phyloP scores from a whole-genome alignment of 2,888 invertebrate genomes.

The Hydraecia micacea region DNA sequence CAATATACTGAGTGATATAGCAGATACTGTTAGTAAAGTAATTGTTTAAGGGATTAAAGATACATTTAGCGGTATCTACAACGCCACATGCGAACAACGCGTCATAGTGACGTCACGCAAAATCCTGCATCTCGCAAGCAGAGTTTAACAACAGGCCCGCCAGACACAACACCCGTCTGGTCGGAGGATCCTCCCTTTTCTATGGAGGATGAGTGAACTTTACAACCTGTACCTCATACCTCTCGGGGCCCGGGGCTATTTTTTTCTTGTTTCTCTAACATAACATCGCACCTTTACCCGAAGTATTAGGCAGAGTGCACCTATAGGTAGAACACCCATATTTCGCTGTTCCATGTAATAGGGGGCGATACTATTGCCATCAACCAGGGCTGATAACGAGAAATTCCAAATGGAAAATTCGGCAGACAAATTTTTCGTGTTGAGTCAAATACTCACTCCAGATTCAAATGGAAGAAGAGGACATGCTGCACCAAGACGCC shows the following conservation, averaged over 20 bases:
- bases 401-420: too few species aligned
- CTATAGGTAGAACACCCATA: too few species aligned
- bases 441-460: not conserved
- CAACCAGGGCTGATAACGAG: not conserved
- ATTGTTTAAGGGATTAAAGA: not conserved
- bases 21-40: not conserved
- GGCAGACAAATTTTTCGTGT: not conserved
- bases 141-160: too few species aligned
- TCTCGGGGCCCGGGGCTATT: too few species aligned
- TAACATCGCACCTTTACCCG: not conserved
- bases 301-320: not conserved
- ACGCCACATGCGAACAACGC: not conserved
- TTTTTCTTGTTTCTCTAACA: too few species aligned
- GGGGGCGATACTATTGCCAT: not conserved
- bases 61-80: too few species aligned
- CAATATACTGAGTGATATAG: not conserved
- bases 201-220: too few species aligned
- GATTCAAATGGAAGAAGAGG: not conserved
- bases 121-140: too few species aligned
- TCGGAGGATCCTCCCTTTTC: too few species aligned
- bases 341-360: not conserved
- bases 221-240: too few species aligned
- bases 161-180: too few species aligned
- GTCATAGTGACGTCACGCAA: not conserved
- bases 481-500: too few species aligned